Evolutionary conservation across 2,797 vertebrate genomes (phyloP), one percentile per base, ranked within the genome.

Genomic region (Chelon auratus): DNA sequence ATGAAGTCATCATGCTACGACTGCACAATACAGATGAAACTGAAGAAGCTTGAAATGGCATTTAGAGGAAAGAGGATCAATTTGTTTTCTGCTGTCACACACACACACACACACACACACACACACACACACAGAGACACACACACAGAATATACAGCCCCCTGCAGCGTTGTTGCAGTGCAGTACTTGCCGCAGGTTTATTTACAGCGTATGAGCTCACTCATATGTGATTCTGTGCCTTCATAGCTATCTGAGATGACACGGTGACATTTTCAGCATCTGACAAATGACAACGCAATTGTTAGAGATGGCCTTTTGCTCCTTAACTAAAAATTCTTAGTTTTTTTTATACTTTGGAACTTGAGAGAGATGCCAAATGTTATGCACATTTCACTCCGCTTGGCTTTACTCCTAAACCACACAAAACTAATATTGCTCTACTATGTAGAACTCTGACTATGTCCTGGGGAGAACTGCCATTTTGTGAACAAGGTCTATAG

Each of bases 151-250:
- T 14, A 47, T 6, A 42, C 0, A 45, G 67, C 42, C n/a, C 59
- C 47, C 65, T 69, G 61, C 18, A 51, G 63, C 22, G 47, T 56
- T 63, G 47, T 59, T 72, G 48, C 22, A 62, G 47, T 48, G 53
- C 37, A 42, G 48, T 55, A 30, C 17, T 59, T 47, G 30, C 33
- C 36, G 14, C 50, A 48, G 15, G n/a, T 78, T 75, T 82, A 78
- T 80, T 82, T 71, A 40, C 20, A 62, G 63, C 30, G n/a, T 26
- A 56, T 76, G 71, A 82, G 62, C 72, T 78, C 75, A 66, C 62
- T 57, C 56, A 71, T 53, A 14, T 55, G 9, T 60, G 4, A 59
- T 59, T 17, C 17, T 65, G 30, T 18, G 33, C 48, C 48, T 58
- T 72, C 20, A 62, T 9, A 59, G 18, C 10, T 42, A 36, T 68